Percentiles rank a stretch among this genome's conserved stretches.
Conservation (phyloP, 2,113 vertebrate species). For the Rhipidura dahli region DNA sequence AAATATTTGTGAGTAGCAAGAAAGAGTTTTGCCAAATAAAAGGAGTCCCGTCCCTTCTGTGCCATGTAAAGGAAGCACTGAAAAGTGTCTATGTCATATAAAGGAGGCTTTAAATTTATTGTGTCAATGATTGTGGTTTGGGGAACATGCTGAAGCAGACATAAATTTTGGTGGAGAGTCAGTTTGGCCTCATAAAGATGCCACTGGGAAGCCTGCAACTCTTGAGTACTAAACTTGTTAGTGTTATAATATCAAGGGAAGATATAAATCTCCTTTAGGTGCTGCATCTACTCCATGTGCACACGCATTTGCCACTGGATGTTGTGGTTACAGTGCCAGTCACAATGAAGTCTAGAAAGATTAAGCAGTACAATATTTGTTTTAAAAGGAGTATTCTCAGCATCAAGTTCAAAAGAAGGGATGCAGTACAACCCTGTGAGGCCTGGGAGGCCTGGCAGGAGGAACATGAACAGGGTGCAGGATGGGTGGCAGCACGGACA, state of each 20-base stretch:
- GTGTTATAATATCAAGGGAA: conserved; percentile 39
- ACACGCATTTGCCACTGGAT: background rate
- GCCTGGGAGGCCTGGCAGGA: accelerated
- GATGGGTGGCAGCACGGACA: background rate
- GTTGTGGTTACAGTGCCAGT: background rate
- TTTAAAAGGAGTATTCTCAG: background rate
- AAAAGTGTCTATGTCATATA: background rate
- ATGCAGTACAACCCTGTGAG: background rate
- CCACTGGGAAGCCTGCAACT: conserved; percentile 56
- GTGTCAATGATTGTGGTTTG: conserved; percentile 39
- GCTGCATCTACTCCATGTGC: background rate
- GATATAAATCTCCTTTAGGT: conserved; percentile 46
- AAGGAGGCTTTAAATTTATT: conserved; percentile 61
- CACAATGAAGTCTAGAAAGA: background rate
- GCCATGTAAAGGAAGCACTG: background rate
- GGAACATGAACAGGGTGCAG: accelerated
- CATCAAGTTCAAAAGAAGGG: background rate
- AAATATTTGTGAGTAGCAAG: background rate
- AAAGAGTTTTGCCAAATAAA: background rate
- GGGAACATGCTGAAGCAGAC: conserved; percentile 24
- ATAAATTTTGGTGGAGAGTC: conserved; percentile 68
- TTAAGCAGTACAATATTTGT: background rate
- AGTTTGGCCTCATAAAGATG: conserved; percentile 65
- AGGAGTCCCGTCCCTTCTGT: background rate
- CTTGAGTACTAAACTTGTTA: conserved; percentile 57